Percentiles rank a stretch among this genome's conserved stretches.
phyloP scores from a whole-genome alignment of 1,140 invertebrate genomes.

The Drosophila suzukii region DNA sequence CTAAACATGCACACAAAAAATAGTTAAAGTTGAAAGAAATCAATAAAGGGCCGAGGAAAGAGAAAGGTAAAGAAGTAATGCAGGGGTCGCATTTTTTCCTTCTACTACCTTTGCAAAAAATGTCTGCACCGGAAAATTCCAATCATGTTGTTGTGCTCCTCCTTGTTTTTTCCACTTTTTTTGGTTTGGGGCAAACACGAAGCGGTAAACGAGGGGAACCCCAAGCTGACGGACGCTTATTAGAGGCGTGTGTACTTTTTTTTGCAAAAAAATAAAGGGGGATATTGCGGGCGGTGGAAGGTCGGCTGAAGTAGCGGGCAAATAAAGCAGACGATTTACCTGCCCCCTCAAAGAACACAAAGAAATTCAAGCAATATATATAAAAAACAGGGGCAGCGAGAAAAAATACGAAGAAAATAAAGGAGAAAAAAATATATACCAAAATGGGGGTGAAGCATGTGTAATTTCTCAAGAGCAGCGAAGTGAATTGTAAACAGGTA shows the following conservation, averaged over 20 bases:
- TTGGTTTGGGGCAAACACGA: conserved; percentile 57
- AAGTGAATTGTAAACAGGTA: conserved; percentile 76
- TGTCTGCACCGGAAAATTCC: conserved; percentile 81
- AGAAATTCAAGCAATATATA: conserved; percentile 71
- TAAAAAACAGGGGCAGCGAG: conserved; percentile 34
- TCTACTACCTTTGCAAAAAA: conserved; percentile 62
- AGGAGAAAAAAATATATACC: conserved; percentile 5
- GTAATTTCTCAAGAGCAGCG: conserved; percentile 77
- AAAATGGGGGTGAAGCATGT: conserved; percentile 44
- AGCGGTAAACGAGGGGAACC: conserved; percentile 26
- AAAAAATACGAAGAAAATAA: conserved; percentile 1
- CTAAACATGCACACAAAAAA: conserved; percentile 34
- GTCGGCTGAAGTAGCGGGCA: conserved; percentile 66
- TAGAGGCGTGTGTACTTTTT: conserved; percentile 44
- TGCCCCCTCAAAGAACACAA: conserved; percentile 41
- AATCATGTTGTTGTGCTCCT: conserved; percentile 70
- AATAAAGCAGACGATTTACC: conserved; percentile 82
- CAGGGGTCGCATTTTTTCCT: conserved; percentile 50
- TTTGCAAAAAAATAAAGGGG: neutral
- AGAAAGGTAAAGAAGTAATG: conserved; percentile 48
- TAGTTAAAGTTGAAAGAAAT: conserved; percentile 55
- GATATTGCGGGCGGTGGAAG: conserved; percentile 16
- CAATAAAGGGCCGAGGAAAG: conserved; percentile 53
- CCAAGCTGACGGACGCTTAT: conserved; percentile 60
- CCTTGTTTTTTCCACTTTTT: conserved; percentile 6